Evolutionary conservation across 1,140 invertebrate species (phyloP).

Genomic region (Mya arenaria): DNA sequence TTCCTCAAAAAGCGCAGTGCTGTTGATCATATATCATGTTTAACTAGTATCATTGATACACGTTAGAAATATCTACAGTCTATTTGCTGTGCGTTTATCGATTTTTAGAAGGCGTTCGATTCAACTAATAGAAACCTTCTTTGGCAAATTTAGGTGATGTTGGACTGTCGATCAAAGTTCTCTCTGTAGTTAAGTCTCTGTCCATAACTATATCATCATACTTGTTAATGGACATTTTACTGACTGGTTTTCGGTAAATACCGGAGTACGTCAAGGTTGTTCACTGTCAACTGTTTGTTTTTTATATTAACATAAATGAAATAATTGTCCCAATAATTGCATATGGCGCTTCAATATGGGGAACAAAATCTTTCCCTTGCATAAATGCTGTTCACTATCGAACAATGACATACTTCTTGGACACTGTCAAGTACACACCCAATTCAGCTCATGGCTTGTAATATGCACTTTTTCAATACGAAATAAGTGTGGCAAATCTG

Average conservation of each 20-base stretch:
- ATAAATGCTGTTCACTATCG: constrained; percentile 23
- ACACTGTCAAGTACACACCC: not conserved
- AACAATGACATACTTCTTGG: not conserved
- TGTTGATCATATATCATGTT: not conserved
- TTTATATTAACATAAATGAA: not conserved
- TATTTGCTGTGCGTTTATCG: not conserved
- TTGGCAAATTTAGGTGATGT: not conserved
- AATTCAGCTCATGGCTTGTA: too few relatives aligned
- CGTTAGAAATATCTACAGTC: not conserved
- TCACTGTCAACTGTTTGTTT: not conserved
- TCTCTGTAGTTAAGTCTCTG: not conserved
- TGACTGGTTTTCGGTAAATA: not conserved
- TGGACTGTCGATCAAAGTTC: not conserved
- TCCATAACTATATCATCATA: not conserved
- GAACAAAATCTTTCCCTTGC: not conserved
- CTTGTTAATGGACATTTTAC: not conserved
- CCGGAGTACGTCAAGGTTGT: not conserved
- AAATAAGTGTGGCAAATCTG: too few relatives aligned
- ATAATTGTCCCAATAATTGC: not conserved
- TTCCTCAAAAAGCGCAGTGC: not conserved
- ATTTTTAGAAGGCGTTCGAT: not conserved
- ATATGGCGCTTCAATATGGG: constrained; percentile 12
- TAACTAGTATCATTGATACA: not conserved
- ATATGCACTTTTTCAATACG: too few relatives aligned
- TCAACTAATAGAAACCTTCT: not conserved